These are phyloP conservation scores for Xiphophorus hellerii DNA, from an alignment of 2,113 vertebrate species.

Conservation along the genomic window DNA sequence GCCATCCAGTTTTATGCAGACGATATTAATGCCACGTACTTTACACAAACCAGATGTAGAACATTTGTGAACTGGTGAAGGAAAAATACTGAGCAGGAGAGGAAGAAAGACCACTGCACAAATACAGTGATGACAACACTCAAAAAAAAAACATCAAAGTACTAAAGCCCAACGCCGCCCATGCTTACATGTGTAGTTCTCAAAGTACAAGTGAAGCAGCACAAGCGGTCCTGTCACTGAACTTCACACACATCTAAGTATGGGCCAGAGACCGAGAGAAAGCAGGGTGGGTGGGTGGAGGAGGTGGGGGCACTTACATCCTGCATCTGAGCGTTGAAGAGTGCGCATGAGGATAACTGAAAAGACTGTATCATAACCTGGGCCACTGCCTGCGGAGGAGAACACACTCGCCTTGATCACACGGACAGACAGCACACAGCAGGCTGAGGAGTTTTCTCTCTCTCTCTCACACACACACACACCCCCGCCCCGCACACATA, in stretches of 20 bases:
- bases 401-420: conserved; percentile 83
- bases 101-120: conserved; percentile 64
- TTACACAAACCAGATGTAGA: conserved; percentile 48
- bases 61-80: conserved; percentile 49
- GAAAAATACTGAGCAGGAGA: conserved; percentile 44
- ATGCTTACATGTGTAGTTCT: conserved; percentile 68
- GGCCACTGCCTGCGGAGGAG: conserved; percentile 95
- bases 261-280: conserved; percentile 59
- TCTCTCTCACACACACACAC: neutral
- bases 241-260: conserved; percentile 64
- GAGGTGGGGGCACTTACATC: conserved; percentile 88
- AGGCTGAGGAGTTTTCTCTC: conserved; percentile 37
- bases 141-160: conserved; percentile 25
- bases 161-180: conserved; percentile 44
- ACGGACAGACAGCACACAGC: conserved; percentile 64
- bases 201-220: conserved; percentile 31
- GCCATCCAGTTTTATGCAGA: conserved; percentile 4
- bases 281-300: conserved; percentile 4
- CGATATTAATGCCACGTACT: conserved; percentile 28
- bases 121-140: conserved; percentile 72
- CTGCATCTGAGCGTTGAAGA: conserved; percentile 99
- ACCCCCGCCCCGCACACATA: neutral
- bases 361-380: conserved; percentile 99
- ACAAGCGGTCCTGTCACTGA: conserved; percentile 41
- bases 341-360: conserved; percentile 99